A percentile compares a stretch with the other conserved stretches of the same genome.
These are phyloP conservation scores for Balaenoptera acutorostrata DNA, from an alignment of 2,113 vertebrate genomes.

Conservation along the genomic window DNA sequence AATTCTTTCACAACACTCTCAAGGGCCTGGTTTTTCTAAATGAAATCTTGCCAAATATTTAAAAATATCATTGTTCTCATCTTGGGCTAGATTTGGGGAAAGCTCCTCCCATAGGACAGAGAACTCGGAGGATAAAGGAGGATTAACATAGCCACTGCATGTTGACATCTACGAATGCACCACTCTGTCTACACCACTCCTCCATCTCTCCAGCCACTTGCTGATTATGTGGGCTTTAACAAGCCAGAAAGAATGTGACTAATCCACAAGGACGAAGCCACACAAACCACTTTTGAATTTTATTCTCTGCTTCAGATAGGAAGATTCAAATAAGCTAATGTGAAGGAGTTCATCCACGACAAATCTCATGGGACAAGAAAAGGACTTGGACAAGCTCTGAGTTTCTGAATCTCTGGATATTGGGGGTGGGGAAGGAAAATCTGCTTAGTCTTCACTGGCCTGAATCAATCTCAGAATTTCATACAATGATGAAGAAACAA, in stretches of 20 bases:
- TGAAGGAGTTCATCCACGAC: background rate
- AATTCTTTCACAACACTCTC: background rate
- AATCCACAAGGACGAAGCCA: background rate
- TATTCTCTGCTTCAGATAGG: background rate
- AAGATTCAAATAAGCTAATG: background rate
- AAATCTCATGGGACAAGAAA: background rate
- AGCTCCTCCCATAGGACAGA: background rate
- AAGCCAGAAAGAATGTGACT: background rate
- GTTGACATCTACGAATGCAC: background rate
- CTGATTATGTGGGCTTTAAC: background rate
- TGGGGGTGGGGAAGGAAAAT: background rate
- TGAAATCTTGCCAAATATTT: slow-evolving; percentile 32
- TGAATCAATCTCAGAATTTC: background rate
- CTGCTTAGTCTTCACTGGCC: background rate
- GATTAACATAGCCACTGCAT: background rate
- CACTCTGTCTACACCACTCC: background rate
- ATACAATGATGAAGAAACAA: background rate
- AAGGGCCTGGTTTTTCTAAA: slow-evolving; percentile 45
- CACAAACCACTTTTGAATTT: background rate
- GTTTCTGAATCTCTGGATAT: background rate
- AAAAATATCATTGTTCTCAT: background rate
- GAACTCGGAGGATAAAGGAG: background rate
- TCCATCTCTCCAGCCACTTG: background rate
- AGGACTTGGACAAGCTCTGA: background rate
- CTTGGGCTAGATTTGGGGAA: background rate